Base-by-base conservation (phyloP, 2,888 invertebrate species). In the Arctia plantaginis region DNA sequence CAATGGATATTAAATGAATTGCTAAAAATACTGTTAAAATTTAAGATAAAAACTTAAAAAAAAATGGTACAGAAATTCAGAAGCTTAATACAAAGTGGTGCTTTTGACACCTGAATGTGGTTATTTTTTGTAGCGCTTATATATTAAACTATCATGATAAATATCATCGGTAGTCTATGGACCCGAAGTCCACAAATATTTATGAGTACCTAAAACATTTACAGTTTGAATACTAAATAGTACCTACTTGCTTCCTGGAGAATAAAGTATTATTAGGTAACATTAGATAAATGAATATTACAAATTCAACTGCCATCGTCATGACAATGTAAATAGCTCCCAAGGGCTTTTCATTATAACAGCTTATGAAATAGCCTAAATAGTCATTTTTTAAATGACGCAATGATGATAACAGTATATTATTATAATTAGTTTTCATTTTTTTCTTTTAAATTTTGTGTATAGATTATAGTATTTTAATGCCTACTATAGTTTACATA, bases 261-360 rank as follows among this genome's bases (percentile, higher is more conserved):
- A 23, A 62, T 55, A 59, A 65, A 47, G 27, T 30, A 62, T 62
- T 18, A 62, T 62, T 12, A 70, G 30, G 30, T 41, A 44, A 13
- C 27, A 71, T 71, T 44, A 72, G 55, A 55, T 66, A 66, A 71
- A 62, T 71, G 44, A 67, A 62, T 64, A 44, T 30, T 64, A 62
- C 64, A 62, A 64, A 67, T 62, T 64, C 65, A n/a, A 51, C 39
- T 47, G 66, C 51, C 51, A 39, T 47, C 51, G 35, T 69, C 41
- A 27, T 69, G 35, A 66, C 69, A 69, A 69, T 69, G 69, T 65
- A 71, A 66, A 71, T 66, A 55, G 66, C 23, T 71, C 35, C 20
- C 66, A 44, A 67, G 66, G 66, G 44, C 15, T 27, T n/a, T 67
- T 27, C 66, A 66, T 66, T 71, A 71, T 66, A 33, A 51, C 66